Evolutionary conservation across 1,140 invertebrate genomes (phyloP).

Genomic region (Caligus rogercresseyi): DNA sequence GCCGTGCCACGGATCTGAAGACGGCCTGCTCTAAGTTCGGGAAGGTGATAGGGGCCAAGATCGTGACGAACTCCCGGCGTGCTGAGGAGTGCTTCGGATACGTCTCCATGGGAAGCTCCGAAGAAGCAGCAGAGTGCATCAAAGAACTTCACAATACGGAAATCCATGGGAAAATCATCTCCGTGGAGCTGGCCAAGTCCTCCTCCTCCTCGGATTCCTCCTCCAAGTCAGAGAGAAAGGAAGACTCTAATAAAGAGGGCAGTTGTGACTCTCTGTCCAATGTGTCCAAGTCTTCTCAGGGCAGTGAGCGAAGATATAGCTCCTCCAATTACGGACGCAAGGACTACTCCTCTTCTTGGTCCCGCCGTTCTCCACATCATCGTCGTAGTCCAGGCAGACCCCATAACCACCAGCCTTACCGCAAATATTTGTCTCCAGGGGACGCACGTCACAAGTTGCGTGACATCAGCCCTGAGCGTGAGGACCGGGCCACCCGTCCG

Average conservation of each 20-base stretch:
- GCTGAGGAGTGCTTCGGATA: constrained; percentile 86
- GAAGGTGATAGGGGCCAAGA: constrained; percentile 78
- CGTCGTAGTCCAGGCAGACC: background rate
- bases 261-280: background rate
- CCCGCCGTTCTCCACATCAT: background rate
- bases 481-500: constrained; percentile 9
- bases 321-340: background rate
- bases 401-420: constrained; percentile 1
- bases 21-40: constrained; percentile 75
- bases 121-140: constrained; percentile 75
- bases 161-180: constrained; percentile 77
- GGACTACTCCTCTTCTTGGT: background rate
- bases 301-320: background rate
- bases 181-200: constrained; percentile 57
- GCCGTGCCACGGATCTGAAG: constrained; percentile 77
- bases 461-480: constrained; percentile 11
- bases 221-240: background rate
- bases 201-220: background rate
- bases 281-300: background rate
- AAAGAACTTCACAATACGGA: constrained; percentile 71
- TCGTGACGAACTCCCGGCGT: constrained; percentile 80
- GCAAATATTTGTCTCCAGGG: background rate
- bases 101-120: constrained; percentile 72
- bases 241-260: background rate
- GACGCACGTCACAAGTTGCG: constrained; percentile 13